A percentile compares a stretch with the other conserved stretches of the same genome.
phyloP scores from a whole-genome alignment of 2,113 vertebrate genomes.

The Cyprinus carpio region DNA sequence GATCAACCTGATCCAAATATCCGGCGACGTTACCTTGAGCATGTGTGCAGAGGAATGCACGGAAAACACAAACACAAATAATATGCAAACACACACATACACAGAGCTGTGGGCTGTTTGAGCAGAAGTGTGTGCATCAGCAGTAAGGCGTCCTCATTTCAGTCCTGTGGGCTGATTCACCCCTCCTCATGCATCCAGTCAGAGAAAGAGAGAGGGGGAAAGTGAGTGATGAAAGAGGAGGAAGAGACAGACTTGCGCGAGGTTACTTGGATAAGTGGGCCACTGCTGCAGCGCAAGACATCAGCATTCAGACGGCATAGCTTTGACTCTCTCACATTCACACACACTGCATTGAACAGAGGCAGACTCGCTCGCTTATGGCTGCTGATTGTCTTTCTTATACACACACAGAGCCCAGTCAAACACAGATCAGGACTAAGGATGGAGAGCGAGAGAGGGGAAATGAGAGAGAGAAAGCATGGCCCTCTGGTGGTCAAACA shows the following conservation, averaged over 20 bases:
- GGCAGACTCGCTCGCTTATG: slow-evolving; percentile 1
- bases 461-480: background rate
- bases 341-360: background rate
- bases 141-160: slow-evolving; percentile 54
- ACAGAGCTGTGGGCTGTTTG: slow-evolving; percentile 39
- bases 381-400: slow-evolving; percentile 44
- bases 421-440: background rate
- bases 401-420: slow-evolving; percentile 22
- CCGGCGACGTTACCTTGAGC: slow-evolving; percentile 56
- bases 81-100: slow-evolving; percentile 38
- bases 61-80: slow-evolving; percentile 55
- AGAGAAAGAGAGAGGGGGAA: slow-evolving; percentile 25
- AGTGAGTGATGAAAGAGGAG: slow-evolving; percentile 42
- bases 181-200: slow-evolving; percentile 33
- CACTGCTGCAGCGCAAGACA: slow-evolving; percentile 81
- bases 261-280: slow-evolving; percentile 79
- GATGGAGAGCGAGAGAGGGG: background rate
- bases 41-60: slow-evolving; percentile 69
- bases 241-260: slow-evolving; percentile 46
- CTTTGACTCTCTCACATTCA: slow-evolving; percentile 58
- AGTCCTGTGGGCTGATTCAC: slow-evolving; percentile 44
- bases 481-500: slow-evolving; percentile 47
- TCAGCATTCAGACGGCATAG: slow-evolving; percentile 77
- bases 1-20: slow-evolving; percentile 45
- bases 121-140: slow-evolving; percentile 57